Evolutionary conservation across 2,888 invertebrate genomes (phyloP), one percentile per base, ranked within the genome.

Genomic region (Anodontia alba): DNA sequence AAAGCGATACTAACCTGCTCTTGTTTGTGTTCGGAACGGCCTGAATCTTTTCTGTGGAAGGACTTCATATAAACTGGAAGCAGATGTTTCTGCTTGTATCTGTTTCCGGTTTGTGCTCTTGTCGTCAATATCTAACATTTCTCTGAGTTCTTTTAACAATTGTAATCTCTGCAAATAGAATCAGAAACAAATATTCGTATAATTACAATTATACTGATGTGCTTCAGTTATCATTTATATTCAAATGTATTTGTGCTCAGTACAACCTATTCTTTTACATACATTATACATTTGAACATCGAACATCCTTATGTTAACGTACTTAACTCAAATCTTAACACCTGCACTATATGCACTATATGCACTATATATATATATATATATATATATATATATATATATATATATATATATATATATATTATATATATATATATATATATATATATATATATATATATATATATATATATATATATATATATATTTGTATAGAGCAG

Each of bases 1-100:
- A n/a, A n/a, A n/a, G n/a, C n/a, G n/a, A n/a, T n/a, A n/a, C n/a
- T n/a, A n/a, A 82, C 85, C 85, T 82, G 80, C 85, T n/a, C 85
- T 76, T n/a, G 85, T 85, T 57, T 85, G 85, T 3, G 82, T 82
- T 80, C 82, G 46, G 80, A 82, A 85, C 20, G 85, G 85, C 71
- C 82, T 49, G 66, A 85, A 80, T 78, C 85, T 36, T 49, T 85
- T 85, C 57, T 85, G 85, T 43, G 85, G 82, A 62, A 80, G 38
- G 23, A 82, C 78, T 5, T 80, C 70, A 74, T 71, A 76, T 0
- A 80, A 54, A 0, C 80, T 82, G 1, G 70, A 51, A 3, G 67
- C 70, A 12, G 78, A 78, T 10, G 49, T 62, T 5, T 73, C 73
- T 8, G 15, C 51, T 31, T 62, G 46, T 23, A 36, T 36, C 62